Conservation (phyloP, 2,888 invertebrate genomes). For the Pristionchus entomophagus region DNA sequence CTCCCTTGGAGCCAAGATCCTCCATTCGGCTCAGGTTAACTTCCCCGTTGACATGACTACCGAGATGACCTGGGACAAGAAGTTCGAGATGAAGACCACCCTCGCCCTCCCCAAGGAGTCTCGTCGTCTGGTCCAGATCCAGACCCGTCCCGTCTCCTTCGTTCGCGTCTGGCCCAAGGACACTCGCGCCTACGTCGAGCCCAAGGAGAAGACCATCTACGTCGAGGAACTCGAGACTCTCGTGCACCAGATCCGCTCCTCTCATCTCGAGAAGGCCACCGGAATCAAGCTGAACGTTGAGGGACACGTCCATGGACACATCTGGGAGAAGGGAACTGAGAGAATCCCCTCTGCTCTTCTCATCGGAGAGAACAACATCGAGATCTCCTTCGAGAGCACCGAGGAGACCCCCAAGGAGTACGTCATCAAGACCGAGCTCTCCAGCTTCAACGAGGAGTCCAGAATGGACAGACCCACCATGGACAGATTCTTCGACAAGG, state of each 20-base stretch:
- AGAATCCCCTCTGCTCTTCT: conserved; percentile 41
- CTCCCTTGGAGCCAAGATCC: conserved; percentile 64
- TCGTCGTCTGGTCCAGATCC: conserved; percentile 56
- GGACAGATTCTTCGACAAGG: conserved; percentile 54
- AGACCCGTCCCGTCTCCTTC: conserved; percentile 66
- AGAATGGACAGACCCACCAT: conserved; percentile 47
- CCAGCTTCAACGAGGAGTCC: conserved; percentile 43
- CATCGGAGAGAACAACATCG: conserved; percentile 64
- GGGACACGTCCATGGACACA: conserved; percentile 59
- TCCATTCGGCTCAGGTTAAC: conserved; percentile 57
- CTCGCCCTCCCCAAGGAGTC: conserved; percentile 55
- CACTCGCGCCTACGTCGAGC: conserved; percentile 58
- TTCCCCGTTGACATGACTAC: conserved; percentile 63
- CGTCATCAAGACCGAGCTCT: conserved; percentile 30
- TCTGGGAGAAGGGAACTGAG: conserved; percentile 41
- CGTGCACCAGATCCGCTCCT: conserved; percentile 51
- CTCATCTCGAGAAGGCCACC: conserved; percentile 48
- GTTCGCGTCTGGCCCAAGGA: conserved; percentile 58
- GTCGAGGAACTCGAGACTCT: conserved; percentile 55
- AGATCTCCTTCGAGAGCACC: conserved; percentile 51
- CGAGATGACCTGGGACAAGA: conserved; percentile 48
- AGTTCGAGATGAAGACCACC: conserved; percentile 53
- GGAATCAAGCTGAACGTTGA: conserved; percentile 57
- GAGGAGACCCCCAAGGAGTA: conserved; percentile 45
- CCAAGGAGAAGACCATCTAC: conserved; percentile 66